These are phyloP conservation scores for Matsumyia berberina DNA, from an alignment of 2,888 invertebrate genomes.

Conservation along the genomic window DNA sequence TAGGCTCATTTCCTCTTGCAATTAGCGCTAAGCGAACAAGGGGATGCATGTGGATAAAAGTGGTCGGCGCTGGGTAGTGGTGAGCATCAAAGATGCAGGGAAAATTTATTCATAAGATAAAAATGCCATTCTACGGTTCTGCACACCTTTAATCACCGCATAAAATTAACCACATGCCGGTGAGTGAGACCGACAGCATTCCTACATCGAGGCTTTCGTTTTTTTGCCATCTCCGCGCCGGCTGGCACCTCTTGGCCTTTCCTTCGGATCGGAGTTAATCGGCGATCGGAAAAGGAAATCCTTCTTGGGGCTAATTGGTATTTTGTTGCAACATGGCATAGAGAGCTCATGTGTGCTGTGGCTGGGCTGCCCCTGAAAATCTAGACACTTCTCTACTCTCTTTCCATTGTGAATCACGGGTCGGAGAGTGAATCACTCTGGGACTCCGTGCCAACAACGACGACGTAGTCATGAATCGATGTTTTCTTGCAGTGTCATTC, in stretches of 20 bases:
- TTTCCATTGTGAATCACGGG: constrained; percentile 14
- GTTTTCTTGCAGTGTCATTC: constrained; percentile 74
- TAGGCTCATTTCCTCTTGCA: constrained; percentile 73
- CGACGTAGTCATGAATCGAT: constrained; percentile 60
- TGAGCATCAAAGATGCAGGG: constrained; percentile 22
- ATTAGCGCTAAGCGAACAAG: constrained; percentile 47
- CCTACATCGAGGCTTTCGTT: constrained; percentile 33
- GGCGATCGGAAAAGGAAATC: constrained; percentile 75
- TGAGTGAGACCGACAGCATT: constrained; percentile 52
- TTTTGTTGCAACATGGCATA: constrained; percentile 57
- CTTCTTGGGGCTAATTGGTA: constrained; percentile 74
- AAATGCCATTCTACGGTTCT: constrained; percentile 69
- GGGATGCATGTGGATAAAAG: background rate
- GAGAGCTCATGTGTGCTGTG: constrained; percentile 10
- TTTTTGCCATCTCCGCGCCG: background rate
- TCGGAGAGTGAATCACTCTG: constrained; percentile 19
- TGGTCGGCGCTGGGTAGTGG: background rate
- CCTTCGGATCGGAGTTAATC: constrained; percentile 52
- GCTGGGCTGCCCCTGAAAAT: constrained; percentile 21
- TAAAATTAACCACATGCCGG: constrained; percentile 69
- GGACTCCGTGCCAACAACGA: background rate
- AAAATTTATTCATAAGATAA: constrained; percentile 65
- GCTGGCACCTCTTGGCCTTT: background rate
- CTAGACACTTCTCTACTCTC: constrained; percentile 10
- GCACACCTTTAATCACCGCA: constrained; percentile 75